Conservation (phyloP, 2,797 vertebrate species). For the Lerista edwardsae region DNA sequence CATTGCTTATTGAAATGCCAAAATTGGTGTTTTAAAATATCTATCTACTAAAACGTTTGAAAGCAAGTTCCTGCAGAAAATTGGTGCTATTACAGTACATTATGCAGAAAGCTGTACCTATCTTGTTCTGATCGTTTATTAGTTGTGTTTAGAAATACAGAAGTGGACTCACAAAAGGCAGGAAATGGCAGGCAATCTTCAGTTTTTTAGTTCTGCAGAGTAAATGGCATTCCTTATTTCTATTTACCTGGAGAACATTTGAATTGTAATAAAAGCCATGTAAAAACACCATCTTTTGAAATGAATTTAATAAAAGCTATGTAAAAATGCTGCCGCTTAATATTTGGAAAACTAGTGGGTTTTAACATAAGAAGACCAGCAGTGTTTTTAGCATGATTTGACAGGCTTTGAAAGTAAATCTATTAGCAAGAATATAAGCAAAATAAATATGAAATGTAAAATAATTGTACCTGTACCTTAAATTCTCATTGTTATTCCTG, state of each 20-base stretch:
- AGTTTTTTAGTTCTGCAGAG: constrained; percentile 36
- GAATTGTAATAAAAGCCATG: constrained; percentile 50
- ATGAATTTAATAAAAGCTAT: constrained; percentile 51
- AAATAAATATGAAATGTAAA: constrained; percentile 44
- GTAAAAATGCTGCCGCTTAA: constrained; percentile 52
- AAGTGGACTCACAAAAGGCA: constrained; percentile 17
- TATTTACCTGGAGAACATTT: constrained; percentile 59
- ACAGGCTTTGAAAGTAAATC: constrained; percentile 60
- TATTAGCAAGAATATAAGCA: constrained; percentile 36
- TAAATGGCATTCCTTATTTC: constrained; percentile 64
- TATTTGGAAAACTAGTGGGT: constrained; percentile 40
- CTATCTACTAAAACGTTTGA: background rate
- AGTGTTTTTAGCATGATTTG: constrained; percentile 54
- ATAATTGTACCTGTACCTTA: constrained; percentile 14
- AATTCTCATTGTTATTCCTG: constrained; percentile 33
- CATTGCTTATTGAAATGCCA: background rate
- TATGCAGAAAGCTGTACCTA: background rate
- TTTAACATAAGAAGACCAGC: constrained; percentile 54
- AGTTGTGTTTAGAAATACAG: constrained; percentile 30
- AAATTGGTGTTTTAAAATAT: background rate
- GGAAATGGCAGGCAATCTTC: constrained; percentile 22
- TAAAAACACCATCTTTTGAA: constrained; percentile 29
- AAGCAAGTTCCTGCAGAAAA: constrained; percentile 6
- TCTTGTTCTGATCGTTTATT: constrained; percentile 41
- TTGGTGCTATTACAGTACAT: background rate